Evolutionary conservation across 2,797 vertebrate genomes (phyloP), one percentile per base, ranked within the genome.

Genomic region (Lemur catta): DNA sequence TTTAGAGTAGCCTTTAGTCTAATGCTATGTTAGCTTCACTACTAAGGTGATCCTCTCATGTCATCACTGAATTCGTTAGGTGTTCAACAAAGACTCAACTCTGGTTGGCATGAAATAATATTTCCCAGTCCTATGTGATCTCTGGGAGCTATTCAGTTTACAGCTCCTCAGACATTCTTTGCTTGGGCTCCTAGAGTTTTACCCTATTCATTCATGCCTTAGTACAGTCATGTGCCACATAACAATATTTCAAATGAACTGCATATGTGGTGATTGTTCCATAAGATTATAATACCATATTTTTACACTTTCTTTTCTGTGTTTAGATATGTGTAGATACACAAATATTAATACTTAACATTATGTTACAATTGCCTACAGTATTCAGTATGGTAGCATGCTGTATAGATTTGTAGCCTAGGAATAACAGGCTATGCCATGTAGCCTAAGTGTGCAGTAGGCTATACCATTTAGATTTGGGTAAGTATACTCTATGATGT

Each of bases 1-100:
- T 95, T 90, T 95, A 91, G 63, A 74, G 10, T 69, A 67, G 38
- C 30, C 61, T 93, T 95, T 48, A 91, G 79, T 76, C 33, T 84
- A 71, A 80, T 8, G 9, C 30, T 65, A 78, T 15, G 11, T 52
- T 94, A 95, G 30, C 67, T 85, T 93, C 46, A 35, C 50, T 88
- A 80, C n/a, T 61, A 88, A 84, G 28, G 28, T 18, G 26, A 38
- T 46, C 38, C 10, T 82, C 41, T 79, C 46, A 24, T 63, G 33
- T 89, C 46, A 41, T 35, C 35, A 17, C 30, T 74, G 35, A 91
- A 88, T 65, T 95, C 6, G 17, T 76, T 59, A 46, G n/a, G 20
- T 85, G 15, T 81, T 87, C 24, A 93, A 71, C 61, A 88, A 59
- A 52, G n/a, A 72, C 69, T 93, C 35, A 86, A 26, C 13, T 91